Evolutionary conservation across 2,888 invertebrate genomes (phyloP).

Genomic region (Dyspetes luteomarginatus): DNA sequence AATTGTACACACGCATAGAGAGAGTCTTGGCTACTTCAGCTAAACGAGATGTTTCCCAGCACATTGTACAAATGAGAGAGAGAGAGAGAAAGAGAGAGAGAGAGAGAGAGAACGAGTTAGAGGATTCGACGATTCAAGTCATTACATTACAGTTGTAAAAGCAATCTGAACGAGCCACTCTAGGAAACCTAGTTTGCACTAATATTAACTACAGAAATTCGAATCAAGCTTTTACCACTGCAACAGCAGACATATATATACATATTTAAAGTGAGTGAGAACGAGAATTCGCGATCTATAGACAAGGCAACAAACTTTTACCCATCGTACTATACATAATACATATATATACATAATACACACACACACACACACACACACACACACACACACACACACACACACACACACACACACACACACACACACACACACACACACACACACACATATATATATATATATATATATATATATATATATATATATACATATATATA

Average conservation of each 20-base stretch:
- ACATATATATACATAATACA: neutral
- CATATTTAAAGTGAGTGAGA: neutral
- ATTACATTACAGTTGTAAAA: constrained; percentile 17
- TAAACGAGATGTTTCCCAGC: constrained; percentile 6
- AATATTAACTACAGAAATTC: neutral
- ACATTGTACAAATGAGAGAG: neutral
- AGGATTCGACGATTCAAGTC: neutral
- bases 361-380: too few relatives aligned
- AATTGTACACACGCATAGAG: neutral
- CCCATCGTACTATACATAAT: neutral
- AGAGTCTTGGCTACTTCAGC: constrained; percentile 6
- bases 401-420: too few relatives aligned
- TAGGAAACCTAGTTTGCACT: neutral
- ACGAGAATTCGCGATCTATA: neutral
- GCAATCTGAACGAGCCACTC: constrained; percentile 14
- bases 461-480: too few relatives aligned
- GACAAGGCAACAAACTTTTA: neutral
- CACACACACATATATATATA: too few relatives aligned
- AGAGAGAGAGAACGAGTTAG: neutral
- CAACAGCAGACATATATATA: neutral
- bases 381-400: too few relatives aligned
- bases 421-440: too few relatives aligned
- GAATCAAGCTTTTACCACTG: neutral
- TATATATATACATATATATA: too few relatives aligned
- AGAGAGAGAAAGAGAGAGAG: neutral